Evolutionary conservation across 2,888 invertebrate species (phyloP), one percentile per base, ranked within the genome.

Genomic region (Tipula confusa): DNA sequence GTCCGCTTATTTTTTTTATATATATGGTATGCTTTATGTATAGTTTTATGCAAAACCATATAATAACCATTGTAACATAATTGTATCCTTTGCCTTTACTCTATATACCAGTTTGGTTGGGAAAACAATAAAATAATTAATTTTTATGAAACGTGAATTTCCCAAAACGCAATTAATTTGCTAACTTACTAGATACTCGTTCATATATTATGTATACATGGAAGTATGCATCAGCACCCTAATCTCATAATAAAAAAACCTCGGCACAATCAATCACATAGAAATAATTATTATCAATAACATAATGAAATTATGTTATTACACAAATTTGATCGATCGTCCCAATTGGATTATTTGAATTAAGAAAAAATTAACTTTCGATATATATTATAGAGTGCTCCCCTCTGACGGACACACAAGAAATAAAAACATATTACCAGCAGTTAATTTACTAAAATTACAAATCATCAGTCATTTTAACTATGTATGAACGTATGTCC

Each of bases 391-490:
- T 2, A n/a, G 64, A 24, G 64, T 24, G 18, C 24, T 18, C n/a
- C n/a, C n/a, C n/a, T n/a, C 24, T 64, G 64, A 64, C 24, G 64
- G 43, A 43, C 64, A 2, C 7, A 64, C 2, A 38, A 64, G 24
- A 64, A 24, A 7, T n/a, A 38, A 3, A 31, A 3, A 31, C 31
- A 7, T 1, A 64, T 64, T 64, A 64, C 64, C 64, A 64, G 64
- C 64, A 64, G 64, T 64, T 64, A 64, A 64, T 64, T 64, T 64
- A 64, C 64, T 64, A 64, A 64, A 64, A 64, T 64, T 64, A 64
- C 24, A 64, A 64, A 64, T 64, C 64, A 64, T 64, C 64, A 64
- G 9, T 64, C 64, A 64, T 64, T 64, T 64, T 64, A 64, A 64
- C 64, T 33, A 43, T 24, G 15, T 0, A 33, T 9, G 64, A 24